A percentile compares a stretch with the other conserved stretches of the same genome.
These are phyloP conservation scores for Mesorhabditis belari DNA, from an alignment of 2,888 invertebrate species.

Conservation along the genomic window DNA sequence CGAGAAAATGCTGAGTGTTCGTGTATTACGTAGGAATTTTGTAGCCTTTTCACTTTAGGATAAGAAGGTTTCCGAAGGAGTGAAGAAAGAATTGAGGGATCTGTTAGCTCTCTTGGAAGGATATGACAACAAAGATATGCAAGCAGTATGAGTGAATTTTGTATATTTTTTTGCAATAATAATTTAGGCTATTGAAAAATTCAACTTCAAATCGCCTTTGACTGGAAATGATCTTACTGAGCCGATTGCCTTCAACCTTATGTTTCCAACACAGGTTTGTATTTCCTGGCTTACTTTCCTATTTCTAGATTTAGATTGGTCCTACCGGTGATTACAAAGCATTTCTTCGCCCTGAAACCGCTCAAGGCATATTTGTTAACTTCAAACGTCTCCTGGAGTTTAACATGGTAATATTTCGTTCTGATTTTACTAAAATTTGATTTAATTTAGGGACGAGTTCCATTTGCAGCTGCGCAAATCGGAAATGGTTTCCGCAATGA, in stretches of 20 bases:
- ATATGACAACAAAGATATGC: constrained; percentile 48
- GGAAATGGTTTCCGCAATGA: constrained; percentile 97
- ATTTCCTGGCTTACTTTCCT: constrained; percentile 87
- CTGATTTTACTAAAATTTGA: neutral
- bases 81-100: constrained; percentile 68
- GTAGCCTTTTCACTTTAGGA: constrained; percentile 62
- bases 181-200: constrained; percentile 68
- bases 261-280: constrained; percentile 89
- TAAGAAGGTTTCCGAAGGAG: constrained; percentile 68
- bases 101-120: constrained; percentile 67
- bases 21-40: neutral
- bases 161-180: neutral
- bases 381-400: constrained; percentile 94
- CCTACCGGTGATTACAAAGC: constrained; percentile 15
- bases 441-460: constrained; percentile 55
- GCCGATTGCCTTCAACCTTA: constrained; percentile 95
- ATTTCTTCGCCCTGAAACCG: constrained; percentile 93
- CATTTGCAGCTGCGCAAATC: constrained; percentile 97
- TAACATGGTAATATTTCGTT: constrained; percentile 70
- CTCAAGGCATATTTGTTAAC: constrained; percentile 99
- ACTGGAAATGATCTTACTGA: constrained; percentile 88
- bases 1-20: constrained; percentile 29
- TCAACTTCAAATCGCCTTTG: constrained; percentile 85
- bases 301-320: constrained; percentile 57
- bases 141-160: constrained; percentile 11